These are phyloP conservation scores for Adelosebastes latens DNA, from an alignment of 2,797 vertebrate species.

Conservation along the genomic window DNA sequence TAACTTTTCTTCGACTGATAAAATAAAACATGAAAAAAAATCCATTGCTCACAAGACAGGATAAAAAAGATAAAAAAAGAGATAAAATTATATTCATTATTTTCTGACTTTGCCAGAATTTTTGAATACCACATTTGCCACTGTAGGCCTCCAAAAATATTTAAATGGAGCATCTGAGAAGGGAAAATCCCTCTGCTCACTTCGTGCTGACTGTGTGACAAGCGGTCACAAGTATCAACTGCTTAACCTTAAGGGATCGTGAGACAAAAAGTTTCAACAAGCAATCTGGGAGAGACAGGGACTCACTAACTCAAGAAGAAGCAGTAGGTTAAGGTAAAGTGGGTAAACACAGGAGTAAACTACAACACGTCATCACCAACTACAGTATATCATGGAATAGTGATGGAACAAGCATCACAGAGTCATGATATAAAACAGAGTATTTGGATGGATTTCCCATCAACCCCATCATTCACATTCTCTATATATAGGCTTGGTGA, in stretches of 20 bases:
- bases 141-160: not conserved
- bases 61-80: not conserved
- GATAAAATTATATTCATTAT: not conserved
- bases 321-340: not conserved
- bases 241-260: not conserved
- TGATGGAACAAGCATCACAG: not conserved
- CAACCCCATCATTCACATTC: constrained; percentile 10
- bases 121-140: not conserved
- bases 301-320: not conserved
- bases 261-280: not conserved
- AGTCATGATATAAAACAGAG: constrained; percentile 10
- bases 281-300: not conserved
- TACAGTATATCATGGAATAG: not conserved
- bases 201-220: not conserved
- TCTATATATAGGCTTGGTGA: not conserved
- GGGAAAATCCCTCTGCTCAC: not conserved
- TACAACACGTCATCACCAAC: constrained; percentile 15
- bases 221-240: not conserved
- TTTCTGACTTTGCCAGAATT: not conserved
- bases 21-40: not conserved
- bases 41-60: not conserved
- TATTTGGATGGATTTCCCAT: constrained; percentile 22
- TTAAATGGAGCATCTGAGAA: not conserved
- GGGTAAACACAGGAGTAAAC: not conserved
- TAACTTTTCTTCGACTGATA: not conserved